Evolutionary conservation across 2,797 vertebrate genomes (phyloP).

Genomic region (Microchirus variegatus): DNA sequence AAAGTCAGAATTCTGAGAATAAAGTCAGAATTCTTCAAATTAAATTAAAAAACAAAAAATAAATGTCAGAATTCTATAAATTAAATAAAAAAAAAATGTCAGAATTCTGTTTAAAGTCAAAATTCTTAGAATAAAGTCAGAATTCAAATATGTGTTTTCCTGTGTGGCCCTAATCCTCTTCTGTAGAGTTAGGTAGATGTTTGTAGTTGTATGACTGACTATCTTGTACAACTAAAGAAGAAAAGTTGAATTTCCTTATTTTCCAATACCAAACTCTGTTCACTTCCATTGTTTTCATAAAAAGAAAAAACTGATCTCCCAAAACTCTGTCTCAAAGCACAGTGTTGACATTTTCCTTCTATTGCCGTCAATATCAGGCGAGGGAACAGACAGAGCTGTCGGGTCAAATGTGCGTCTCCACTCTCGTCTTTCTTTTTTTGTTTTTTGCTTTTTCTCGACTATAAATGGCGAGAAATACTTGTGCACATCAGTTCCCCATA

Average conservation of each 20-base stretch:
- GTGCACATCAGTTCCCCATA: slow-evolving; percentile 4
- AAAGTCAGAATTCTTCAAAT: too few species aligned
- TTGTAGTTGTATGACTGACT: too few species aligned
- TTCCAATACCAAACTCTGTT: neutral
- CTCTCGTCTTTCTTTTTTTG: slow-evolving; percentile 2
- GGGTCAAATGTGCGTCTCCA: slow-evolving; percentile 48
- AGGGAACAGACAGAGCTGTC: slow-evolving; percentile 65
- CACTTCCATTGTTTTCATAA: neutral
- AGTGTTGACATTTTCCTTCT: slow-evolving; percentile 29
- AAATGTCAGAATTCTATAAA: too few species aligned
- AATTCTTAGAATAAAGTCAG: too few species aligned
- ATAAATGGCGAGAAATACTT: slow-evolving; percentile 20
- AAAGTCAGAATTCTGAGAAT: too few species aligned
- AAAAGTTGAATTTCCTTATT: neutral
- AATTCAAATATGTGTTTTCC: too few species aligned
- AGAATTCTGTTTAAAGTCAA: too few species aligned
- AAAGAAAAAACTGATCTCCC: neutral
- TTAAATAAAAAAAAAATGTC: too few species aligned
- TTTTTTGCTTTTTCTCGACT: slow-evolving; percentile 22
- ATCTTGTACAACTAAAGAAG: too few species aligned
- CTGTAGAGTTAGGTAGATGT: too few species aligned
- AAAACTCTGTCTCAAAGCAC: neutral
- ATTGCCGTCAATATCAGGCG: slow-evolving; percentile 48
- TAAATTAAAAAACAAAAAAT: too few species aligned
- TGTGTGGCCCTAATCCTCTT: too few species aligned